These are phyloP conservation scores for Neoscelio sp. DNA, from an alignment of 2,888 invertebrate species.

Conservation along the genomic window DNA sequence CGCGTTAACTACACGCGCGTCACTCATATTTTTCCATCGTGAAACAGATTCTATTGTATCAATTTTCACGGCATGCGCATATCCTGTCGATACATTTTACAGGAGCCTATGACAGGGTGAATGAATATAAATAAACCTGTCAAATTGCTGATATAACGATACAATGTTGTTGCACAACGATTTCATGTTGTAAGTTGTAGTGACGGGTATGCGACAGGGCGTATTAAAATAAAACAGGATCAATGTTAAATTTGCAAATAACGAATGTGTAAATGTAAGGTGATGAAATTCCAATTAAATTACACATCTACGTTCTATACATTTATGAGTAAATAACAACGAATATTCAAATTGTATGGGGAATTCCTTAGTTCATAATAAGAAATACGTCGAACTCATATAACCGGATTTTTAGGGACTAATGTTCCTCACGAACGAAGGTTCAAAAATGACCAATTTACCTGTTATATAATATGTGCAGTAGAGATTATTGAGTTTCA, in stretches of 20 bases:
- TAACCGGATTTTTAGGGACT: background rate
- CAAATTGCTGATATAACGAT: no score
- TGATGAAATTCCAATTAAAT: constrained; percentile 1
- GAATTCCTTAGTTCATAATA: background rate
- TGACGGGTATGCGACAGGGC: no score
- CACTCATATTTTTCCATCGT: constrained; percentile 46
- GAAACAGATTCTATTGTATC: constrained; percentile 43
- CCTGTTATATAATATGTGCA: no score
- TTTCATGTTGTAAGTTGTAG: no score
- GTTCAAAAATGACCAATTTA: no score
- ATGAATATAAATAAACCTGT: constrained; percentile 2
- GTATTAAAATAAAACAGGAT: no score
- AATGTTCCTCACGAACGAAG: no score
- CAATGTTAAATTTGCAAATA: no score
- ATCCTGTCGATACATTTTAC: background rate
- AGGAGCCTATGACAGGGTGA: no score
- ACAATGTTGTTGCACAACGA: no score
- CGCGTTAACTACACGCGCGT: constrained; percentile 48
- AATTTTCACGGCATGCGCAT: constrained; percentile 17
- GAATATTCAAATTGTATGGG: background rate
- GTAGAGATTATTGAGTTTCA: no score
- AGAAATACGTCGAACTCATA: background rate
- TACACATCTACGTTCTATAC: background rate
- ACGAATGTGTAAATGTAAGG: background rate
- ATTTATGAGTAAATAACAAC: background rate